These are phyloP conservation scores for Rhineura floridana DNA, from an alignment of 2,113 vertebrate species.

Conservation along the genomic window DNA sequence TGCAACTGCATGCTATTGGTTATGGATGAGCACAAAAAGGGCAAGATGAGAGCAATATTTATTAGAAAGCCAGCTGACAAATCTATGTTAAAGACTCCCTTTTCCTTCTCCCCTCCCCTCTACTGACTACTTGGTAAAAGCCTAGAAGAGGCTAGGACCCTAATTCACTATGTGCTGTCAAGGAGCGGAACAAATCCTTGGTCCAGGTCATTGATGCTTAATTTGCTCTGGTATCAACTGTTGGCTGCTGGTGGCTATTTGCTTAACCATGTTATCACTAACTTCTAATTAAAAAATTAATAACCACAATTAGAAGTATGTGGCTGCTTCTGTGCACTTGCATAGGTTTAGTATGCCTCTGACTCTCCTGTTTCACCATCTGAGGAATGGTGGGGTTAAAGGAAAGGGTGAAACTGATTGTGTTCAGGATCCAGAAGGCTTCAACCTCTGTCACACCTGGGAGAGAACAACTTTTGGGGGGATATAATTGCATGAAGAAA, in stretches of 20 bases:
- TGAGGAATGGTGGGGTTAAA: background rate
- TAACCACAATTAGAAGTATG: background rate
- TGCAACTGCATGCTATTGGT: slow-evolving; percentile 1
- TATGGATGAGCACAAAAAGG: slow-evolving; percentile 49
- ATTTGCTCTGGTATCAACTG: background rate
- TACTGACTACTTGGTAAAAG: background rate
- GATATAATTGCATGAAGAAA: background rate
- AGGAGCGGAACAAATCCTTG: rapidly evolving
- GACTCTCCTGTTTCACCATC: background rate
- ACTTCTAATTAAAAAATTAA: background rate
- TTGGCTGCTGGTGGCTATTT: background rate
- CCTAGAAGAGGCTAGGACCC: background rate
- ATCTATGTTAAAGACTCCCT: background rate
- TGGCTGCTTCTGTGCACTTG: background rate
- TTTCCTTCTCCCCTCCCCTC: slow-evolving; percentile 1
- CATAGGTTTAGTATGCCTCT: background rate
- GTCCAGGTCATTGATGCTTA: background rate
- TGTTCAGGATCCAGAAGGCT: background rate
- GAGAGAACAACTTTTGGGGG: background rate
- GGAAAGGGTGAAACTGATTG: background rate
- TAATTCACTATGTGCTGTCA: background rate
- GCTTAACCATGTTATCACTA: background rate
- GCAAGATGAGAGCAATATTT: slow-evolving; percentile 10
- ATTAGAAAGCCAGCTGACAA: background rate
- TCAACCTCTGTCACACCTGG: rapidly evolving